Conservation (phyloP, 2,797 vertebrate species). For the Passerculus sandwichensis region DNA sequence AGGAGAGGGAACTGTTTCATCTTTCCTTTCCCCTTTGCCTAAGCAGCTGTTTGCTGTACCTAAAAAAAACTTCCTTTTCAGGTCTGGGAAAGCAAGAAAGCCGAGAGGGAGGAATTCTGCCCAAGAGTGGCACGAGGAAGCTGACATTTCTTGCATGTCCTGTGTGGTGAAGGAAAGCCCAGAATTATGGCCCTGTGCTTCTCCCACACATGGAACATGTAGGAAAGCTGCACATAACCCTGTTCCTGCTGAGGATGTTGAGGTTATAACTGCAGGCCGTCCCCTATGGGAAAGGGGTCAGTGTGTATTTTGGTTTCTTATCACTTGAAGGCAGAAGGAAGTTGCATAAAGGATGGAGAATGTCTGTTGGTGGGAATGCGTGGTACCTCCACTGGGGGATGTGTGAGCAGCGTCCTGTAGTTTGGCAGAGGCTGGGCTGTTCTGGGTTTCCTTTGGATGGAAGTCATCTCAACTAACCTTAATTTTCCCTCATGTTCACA, state of each 20-base stretch:
- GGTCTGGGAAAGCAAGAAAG: background rate
- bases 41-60: background rate
- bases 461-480: background rate
- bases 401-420: slow-evolving; percentile 13
- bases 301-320: slow-evolving; percentile 53
- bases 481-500: background rate
- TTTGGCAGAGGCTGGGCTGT: background rate
- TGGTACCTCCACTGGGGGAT: background rate
- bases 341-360: slow-evolving; percentile 20
- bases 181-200: background rate
- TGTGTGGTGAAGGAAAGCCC: background rate
- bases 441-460: background rate
- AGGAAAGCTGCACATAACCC: background rate
- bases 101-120: background rate
- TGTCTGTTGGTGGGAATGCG: slow-evolving; percentile 21
- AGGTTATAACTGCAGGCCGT: slow-evolving; percentile 10
- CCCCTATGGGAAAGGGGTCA: background rate
- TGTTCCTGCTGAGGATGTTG: background rate
- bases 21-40: background rate
- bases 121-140: background rate
- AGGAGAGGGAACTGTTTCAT: background rate
- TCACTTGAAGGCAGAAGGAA: slow-evolving; percentile 62
- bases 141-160: background rate
- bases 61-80: slow-evolving; percentile 12
- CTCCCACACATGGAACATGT: rapidly evolving